Percentiles rank a stretch among this genome's conserved stretches.
These are phyloP conservation scores for Drosophila trichaetosa DNA, from an alignment of 2,888 invertebrate species.

Conservation along the genomic window DNA sequence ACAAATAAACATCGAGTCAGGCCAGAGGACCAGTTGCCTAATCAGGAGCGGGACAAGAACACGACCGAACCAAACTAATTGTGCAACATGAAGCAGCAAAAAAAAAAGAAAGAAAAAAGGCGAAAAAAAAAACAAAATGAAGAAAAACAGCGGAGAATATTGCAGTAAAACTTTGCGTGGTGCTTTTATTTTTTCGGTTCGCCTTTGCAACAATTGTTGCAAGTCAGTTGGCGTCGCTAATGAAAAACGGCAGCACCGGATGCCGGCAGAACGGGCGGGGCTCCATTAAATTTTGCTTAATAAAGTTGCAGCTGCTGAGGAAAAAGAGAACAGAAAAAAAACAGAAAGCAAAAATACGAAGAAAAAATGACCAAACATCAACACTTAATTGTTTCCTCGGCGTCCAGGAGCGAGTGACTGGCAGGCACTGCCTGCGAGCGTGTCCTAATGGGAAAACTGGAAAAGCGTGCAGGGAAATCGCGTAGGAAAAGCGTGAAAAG, in stretches of 20 bases:
- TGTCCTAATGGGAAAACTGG: constrained; percentile 24
- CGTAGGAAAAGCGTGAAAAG: constrained; percentile 24
- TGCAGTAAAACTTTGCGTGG: constrained; percentile 63
- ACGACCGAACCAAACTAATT: constrained; percentile 69
- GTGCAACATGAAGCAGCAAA: constrained; percentile 74
- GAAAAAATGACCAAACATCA: constrained; percentile 80
- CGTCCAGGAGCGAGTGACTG: constrained; percentile 5
- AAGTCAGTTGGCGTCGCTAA: constrained; percentile 78
- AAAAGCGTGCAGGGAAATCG: constrained; percentile 28
- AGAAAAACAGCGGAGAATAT: constrained; percentile 45
- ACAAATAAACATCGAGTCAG: constrained; percentile 62
- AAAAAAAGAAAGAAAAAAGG: constrained; percentile 36
- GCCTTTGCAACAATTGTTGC: constrained; percentile 78
- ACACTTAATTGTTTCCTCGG: constrained; percentile 82
- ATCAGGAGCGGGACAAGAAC: constrained; percentile 30
- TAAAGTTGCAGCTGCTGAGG: constrained; percentile 77
- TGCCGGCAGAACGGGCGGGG: constrained; percentile 16
- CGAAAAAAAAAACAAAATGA: background rate
- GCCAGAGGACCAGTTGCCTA: constrained; percentile 13
- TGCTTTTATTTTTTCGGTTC: constrained; percentile 33
- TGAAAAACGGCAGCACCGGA: constrained; percentile 73
- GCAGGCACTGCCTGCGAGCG: constrained; percentile 39
- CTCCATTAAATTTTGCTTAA: constrained; percentile 80
- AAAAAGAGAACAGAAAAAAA: constrained; percentile 8
- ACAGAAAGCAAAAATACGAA: constrained; percentile 6